These are phyloP conservation scores for Dolichoris vasculosae DNA, from an alignment of 1,140 invertebrate genomes.

Conservation along the genomic window DNA sequence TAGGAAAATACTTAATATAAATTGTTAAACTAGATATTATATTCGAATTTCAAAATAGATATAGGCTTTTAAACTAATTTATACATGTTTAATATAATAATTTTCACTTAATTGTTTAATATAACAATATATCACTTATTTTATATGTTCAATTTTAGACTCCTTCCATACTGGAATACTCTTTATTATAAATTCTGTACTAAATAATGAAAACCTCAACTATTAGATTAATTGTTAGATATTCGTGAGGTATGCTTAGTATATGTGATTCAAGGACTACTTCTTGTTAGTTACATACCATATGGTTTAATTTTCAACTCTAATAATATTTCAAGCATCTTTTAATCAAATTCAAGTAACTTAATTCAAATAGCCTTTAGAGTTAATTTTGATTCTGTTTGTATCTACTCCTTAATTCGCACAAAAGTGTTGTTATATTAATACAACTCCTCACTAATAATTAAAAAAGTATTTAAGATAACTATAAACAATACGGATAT, in stretches of 20 bases:
- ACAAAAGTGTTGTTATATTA: background rate
- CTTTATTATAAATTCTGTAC: no score
- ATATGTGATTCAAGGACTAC: background rate
- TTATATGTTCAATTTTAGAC: no score
- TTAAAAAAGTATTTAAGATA: background rate
- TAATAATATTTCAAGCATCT: slow-evolving; percentile 14
- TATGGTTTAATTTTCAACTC: background rate
- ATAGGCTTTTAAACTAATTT: no score
- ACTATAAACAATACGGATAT: background rate
- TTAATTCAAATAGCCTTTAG: background rate
- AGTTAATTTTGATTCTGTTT: background rate
- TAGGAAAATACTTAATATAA: no score
- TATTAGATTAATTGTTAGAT: background rate
- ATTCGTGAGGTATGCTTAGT: background rate
- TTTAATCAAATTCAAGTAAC: background rate
- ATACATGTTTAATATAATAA: no score
- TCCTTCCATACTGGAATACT: no score
- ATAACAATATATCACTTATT: no score
- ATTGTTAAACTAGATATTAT: no score
- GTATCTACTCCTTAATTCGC: background rate
- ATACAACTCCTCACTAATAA: background rate
- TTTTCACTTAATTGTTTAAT: no score
- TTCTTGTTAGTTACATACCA: background rate
- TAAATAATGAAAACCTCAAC: background rate
- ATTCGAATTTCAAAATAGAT: no score